These are phyloP conservation scores for Diorhabda carinulata DNA, from an alignment of 1,140 invertebrate species.

Conservation along the genomic window DNA sequence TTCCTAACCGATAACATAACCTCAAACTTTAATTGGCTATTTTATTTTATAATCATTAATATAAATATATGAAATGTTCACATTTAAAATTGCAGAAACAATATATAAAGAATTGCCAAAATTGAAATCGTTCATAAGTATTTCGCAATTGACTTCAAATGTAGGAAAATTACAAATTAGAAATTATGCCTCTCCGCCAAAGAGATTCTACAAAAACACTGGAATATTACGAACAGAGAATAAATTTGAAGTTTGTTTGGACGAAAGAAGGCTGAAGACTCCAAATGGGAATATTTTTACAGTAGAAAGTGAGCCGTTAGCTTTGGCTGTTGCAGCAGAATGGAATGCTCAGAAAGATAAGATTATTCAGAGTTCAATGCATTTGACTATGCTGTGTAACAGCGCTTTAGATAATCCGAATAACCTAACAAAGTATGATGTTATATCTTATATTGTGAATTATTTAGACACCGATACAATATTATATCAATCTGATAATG, in stretches of 20 bases:
- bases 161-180: too few species aligned
- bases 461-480: constrained; percentile 87
- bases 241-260: constrained; percentile 72
- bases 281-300: constrained; percentile 74
- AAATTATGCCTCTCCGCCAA: constrained; percentile 34
- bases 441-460: constrained; percentile 74
- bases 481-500: constrained; percentile 68
- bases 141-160: too few species aligned
- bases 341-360: constrained; percentile 82
- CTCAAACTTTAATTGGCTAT: too few species aligned
- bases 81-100: too few species aligned
- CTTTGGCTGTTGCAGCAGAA: constrained; percentile 85
- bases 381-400: constrained; percentile 87
- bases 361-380: constrained; percentile 79
- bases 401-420: constrained; percentile 90
- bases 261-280: constrained; percentile 84
- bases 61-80: too few species aligned
- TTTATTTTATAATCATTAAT: too few species aligned
- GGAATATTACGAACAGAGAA: constrained; percentile 59
- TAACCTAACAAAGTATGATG: constrained; percentile 68
- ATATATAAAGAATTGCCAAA: too few species aligned
- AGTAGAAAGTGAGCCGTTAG: constrained; percentile 81
- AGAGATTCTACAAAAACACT: constrained; percentile 69
- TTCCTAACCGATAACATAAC: too few species aligned
- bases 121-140: too few species aligned